phyloP scores from a whole-genome alignment of 2,888 invertebrate species.

The Mesodorylaimus sp. region DNA sequence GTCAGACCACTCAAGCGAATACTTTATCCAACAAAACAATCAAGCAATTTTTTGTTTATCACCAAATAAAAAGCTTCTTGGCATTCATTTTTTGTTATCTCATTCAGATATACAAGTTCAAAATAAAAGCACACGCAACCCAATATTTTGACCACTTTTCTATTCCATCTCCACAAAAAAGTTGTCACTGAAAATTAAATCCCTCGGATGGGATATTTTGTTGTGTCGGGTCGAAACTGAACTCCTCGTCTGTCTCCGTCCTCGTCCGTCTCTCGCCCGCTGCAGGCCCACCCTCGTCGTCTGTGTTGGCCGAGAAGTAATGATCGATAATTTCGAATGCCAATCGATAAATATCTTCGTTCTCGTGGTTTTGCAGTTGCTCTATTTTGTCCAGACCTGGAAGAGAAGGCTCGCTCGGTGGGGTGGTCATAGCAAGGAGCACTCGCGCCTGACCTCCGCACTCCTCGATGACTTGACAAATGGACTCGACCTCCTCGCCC shows the following conservation, averaged over 20 bases:
- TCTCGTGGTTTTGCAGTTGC: slow-evolving; percentile 84
- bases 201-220: slow-evolving; percentile 11
- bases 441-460: slow-evolving; percentile 68
- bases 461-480: slow-evolving; percentile 64
- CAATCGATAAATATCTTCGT: slow-evolving; percentile 93
- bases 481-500: slow-evolving; percentile 51
- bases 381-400: slow-evolving; percentile 81
- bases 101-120: not conserved
- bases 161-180: not conserved
- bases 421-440: too few species aligned
- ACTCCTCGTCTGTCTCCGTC: not conserved
- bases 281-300: slow-evolving; percentile 4
- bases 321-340: slow-evolving; percentile 96
- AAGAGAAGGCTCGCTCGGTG: too few species aligned
- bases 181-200: slow-evolving; percentile 2
- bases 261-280: not conserved
- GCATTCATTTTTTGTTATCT: not conserved
- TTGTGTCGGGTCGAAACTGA: slow-evolving; percentile 11
- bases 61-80: not conserved
- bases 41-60: not conserved
- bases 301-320: slow-evolving; percentile 56
- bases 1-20: not conserved
- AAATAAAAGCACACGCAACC: not conserved
- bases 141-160: not conserved
- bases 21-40: not conserved